These are phyloP conservation scores for Minunthozetes semirufus DNA, from an alignment of 2,888 invertebrate species.

Conservation along the genomic window DNA sequence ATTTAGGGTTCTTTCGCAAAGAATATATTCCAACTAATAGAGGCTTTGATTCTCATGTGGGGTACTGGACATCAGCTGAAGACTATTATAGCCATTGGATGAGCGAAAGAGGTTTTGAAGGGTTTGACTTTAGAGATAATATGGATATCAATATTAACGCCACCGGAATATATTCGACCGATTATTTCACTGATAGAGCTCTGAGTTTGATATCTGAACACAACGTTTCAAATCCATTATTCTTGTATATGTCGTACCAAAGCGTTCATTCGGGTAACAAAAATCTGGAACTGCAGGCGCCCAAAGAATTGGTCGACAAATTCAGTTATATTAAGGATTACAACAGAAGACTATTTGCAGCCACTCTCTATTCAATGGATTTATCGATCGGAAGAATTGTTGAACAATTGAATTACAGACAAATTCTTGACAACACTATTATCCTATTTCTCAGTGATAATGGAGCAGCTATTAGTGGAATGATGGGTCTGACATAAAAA, in stretches of 20 bases:
- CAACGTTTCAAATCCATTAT: conserved; percentile 49
- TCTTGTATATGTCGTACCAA: conserved; percentile 6
- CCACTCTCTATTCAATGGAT: conserved; percentile 76
- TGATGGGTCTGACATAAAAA: conserved; percentile 37
- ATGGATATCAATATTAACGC: not conserved
- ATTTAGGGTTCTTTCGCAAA: conserved; percentile 66
- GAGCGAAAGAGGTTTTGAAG: conserved; percentile 34
- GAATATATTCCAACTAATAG: conserved; percentile 67
- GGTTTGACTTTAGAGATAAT: conserved; percentile 34
- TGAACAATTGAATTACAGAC: conserved; percentile 58
- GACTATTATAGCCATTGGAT: conserved; percentile 79
- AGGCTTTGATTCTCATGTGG: conserved; percentile 72
- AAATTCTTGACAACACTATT: conserved; percentile 70
- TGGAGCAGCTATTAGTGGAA: conserved; percentile 54
- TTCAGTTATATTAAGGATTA: conserved; percentile 46
- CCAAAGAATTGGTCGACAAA: conserved; percentile 45
- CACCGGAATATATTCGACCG: conserved; percentile 35
- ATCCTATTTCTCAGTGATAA: conserved; percentile 82
- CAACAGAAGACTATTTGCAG: conserved; percentile 52
- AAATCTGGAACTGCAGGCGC: conserved; percentile 45
- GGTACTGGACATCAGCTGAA: conserved; percentile 80
- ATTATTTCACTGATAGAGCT: conserved; percentile 64
- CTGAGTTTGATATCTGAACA: conserved; percentile 63
- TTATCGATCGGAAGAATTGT: conserved; percentile 74
- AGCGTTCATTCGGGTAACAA: not conserved